These are phyloP conservation scores for Xenopus borealis DNA, from an alignment of 2,113 vertebrate genomes.

Conservation along the genomic window DNA sequence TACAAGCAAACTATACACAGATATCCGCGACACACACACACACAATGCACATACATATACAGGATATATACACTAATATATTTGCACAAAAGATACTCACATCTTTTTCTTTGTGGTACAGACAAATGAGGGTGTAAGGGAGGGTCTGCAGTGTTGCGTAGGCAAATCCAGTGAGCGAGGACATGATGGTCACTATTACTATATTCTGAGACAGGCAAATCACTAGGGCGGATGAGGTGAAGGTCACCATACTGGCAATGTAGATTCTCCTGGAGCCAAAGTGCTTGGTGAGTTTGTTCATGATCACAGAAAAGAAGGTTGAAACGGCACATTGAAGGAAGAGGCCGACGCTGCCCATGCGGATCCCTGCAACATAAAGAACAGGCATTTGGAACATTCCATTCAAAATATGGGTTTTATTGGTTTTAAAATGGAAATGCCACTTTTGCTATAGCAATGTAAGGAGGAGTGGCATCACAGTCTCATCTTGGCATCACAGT, in stretches of 20 bases:
- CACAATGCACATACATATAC: too few species aligned
- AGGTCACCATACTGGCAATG: constrained; percentile 73
- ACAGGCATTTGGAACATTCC: too few species aligned
- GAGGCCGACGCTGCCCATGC: constrained; percentile 82
- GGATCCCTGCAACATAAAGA: constrained; percentile 65
- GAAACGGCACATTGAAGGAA: constrained; percentile 81
- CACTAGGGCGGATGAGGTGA: constrained; percentile 67
- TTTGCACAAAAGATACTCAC: constrained; percentile 49
- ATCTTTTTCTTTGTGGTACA: constrained; percentile 81
- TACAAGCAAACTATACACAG: too few species aligned
- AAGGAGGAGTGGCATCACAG: too few species aligned
- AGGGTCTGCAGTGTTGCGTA: constrained; percentile 81
- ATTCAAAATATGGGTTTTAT: too few species aligned
- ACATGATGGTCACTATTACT: constrained; percentile 68
- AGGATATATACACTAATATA: too few species aligned
- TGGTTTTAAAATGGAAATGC: too few species aligned
- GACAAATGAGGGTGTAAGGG: constrained; percentile 77
- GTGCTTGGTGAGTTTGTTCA: constrained; percentile 74
- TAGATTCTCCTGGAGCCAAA: constrained; percentile 71
- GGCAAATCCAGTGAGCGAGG: constrained; percentile 76
- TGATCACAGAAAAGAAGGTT: constrained; percentile 76
- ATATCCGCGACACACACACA: too few species aligned
- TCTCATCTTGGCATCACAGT: too few species aligned
- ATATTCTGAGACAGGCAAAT: constrained; percentile 75
- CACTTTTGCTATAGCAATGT: too few species aligned